Base-by-base conservation (phyloP, 2,888 invertebrate genomes). In the Mesorhabditis spiculigera region DNA sequence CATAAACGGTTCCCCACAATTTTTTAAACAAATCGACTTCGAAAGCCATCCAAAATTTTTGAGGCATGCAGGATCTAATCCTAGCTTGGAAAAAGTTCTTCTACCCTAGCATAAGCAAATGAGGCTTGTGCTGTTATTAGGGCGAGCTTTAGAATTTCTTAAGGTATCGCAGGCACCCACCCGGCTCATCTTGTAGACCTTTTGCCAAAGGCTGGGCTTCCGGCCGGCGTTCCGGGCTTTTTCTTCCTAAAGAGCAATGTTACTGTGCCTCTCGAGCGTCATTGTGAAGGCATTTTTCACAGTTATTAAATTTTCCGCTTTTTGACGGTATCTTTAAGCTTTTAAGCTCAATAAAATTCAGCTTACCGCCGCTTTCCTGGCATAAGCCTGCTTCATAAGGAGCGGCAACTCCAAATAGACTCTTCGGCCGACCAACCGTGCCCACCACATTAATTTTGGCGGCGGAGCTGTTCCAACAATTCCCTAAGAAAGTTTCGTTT, bases 331-430 rank as follows among this genome's bases (percentile, higher is more conserved):
- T 28, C 3, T 28, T 28, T 28, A 28, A 28, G 28, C 3, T 28
- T 28, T 28, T 28, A 28, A 28, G 28, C 28, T 28, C 28, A 28
- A 28, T 28, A 28, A 28, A 28, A 28, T 28, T 28, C 28, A 28
- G 3, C 58, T 50, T n/a, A 69, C 69, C 43, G 16, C 62, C 13
- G 69, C 69, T 58, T 50, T 50, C n/a, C n/a, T 10, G 8, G 58
- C 58, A 50, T 50, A 50, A n/a, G 58, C 58, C 3, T 50, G 58
- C n/a, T 50, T 50, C 58, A 50, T 50, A 8, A 50, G n/a, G 8
- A 50, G 58, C 8, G 58, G 58, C 58, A 50, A 50, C 58, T 50
- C 58, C 58, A 50, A 13, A 13, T n/a, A 13, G 58, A 50, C 58
- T n/a, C 8, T 13, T 50, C 58, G 8, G 8, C 58, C 58, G 3